Base-by-base conservation (phyloP, 2,888 invertebrate species). In the Ceraclea dissimilis region DNA sequence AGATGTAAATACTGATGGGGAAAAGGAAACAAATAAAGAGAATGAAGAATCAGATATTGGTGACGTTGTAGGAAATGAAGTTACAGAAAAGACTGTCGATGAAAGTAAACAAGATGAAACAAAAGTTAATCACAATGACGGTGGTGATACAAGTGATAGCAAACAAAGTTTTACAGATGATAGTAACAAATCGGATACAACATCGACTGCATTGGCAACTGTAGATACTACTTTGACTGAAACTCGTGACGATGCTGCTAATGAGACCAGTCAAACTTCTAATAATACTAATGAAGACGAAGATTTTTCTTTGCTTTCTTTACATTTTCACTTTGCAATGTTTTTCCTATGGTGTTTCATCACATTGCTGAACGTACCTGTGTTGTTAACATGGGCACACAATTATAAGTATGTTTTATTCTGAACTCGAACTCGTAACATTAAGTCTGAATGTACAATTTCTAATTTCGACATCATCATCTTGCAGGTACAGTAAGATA, bases 331-430 rank as follows among this genome's bases (percentile, higher is more conserved):
- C 67, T 79, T 88, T 66, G 81, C 85, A 58, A 68, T 90, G 64
- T 85, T 90, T 64, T 72, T 86, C 52, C 67, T 90, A 63, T 85
- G 88, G 80, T 67, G 82, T 52, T 68, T 82, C 16, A 76, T 84
- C 26, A 78, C 88, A 0, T 61, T 82, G n/a, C 71, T 89, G 39
- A 88, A 87, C 70, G 63, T 86, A 11, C 90, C 91, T 0, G 81
- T 84, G 44, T 79, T 86, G 16, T 68, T 91, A 44, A 86, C 88
- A 4, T 92, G 91, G 91, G 86, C 89, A 0, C 84, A 84, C 66
- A 88, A 86, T 74, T 88, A 85, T 65, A 82, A 82, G 89, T 90
- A 76, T 78, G 77, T 75, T 16, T 22, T 47, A 8, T 11, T 47
- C n/a, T 13, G 31, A 49, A 19, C 17, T n/a, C 39, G 18, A 17